Evolutionary conservation across 2,888 invertebrate species (phyloP), one percentile per base, ranked within the genome.

Genomic region (Zele albiditarsus): DNA sequence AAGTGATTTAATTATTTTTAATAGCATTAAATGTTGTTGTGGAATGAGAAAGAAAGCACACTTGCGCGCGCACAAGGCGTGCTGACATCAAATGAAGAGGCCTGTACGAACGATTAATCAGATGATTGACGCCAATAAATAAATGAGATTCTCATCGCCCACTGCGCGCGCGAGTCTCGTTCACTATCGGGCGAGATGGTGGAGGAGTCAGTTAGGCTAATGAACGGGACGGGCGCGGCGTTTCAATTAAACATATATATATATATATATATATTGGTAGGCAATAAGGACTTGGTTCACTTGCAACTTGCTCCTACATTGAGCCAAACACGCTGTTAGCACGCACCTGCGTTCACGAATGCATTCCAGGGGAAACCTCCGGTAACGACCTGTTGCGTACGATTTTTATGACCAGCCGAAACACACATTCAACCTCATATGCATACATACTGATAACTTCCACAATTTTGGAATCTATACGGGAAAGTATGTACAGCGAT

Each of bases 371-470:
- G 78, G 79, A 76, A 79, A 68, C 71, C 74, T 77, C 74, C 78
- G 75, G 71, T 69, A 80, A 80, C 81, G 81, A 82, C 81, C 81
- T 82, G 81, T 82, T 82, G 81, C 81, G 74, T 78, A 74, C 66
- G 75, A 77, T 79, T 79, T 79, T 79, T 80, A 79, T 73, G 76
- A 73, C 60, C 71, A 78, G 71, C 66, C 53, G 60, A 73, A 60
- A 65, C 69, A 25, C 69, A 49, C 73, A 38, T 23, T 69, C 57
- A 20, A 1, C 8, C n/a, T 16, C 16, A 27, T 42, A 14, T 28
- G 25, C 2, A n/a, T 23, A 12, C 20, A 23, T 25, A 2, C 14
- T 66, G 31, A 25, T 38, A 14, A 27, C 27, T 67, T 67, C 46
- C 14, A 25, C 12, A 67, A 42, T 8, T 49, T 27, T 65, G 65